Conservation (phyloP, 2,797 vertebrate genomes). For the Epinephelus awoara region DNA sequence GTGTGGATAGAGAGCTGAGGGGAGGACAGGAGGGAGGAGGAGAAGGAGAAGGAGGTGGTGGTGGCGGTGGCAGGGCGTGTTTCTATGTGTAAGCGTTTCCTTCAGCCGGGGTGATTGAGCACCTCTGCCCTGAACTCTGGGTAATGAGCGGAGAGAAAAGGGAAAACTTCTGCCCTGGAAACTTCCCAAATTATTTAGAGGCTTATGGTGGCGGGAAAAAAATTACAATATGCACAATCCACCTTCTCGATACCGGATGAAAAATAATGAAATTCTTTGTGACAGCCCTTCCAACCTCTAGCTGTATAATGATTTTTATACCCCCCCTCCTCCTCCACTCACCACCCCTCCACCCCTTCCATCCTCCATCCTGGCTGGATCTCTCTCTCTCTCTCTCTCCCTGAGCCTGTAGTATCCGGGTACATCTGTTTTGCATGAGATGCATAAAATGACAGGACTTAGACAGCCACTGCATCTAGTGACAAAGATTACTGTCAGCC, state of each 20-base stretch:
- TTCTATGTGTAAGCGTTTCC: slow-evolving; percentile 83
- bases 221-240: slow-evolving; percentile 89
- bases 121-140: slow-evolving; percentile 86
- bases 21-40: slow-evolving; percentile 69
- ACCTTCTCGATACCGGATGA: slow-evolving; percentile 87
- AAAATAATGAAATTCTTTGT: slow-evolving; percentile 91
- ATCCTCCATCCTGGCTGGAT: slow-evolving; percentile 59
- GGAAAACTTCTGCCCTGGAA: slow-evolving; percentile 86
- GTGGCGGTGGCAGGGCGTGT: slow-evolving; percentile 64
- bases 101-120: slow-evolving; percentile 84
- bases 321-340: slow-evolving; percentile 24
- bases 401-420: slow-evolving; percentile 87
- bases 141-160: slow-evolving; percentile 85
- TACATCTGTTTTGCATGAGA: slow-evolving; percentile 98
- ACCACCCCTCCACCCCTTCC: slow-evolving; percentile 46
- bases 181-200: slow-evolving; percentile 90
- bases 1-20: slow-evolving; percentile 73
- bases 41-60: slow-evolving; percentile 52
- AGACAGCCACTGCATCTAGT: slow-evolving; percentile 98
- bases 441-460: slow-evolving; percentile 98
- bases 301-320: slow-evolving; percentile 88
- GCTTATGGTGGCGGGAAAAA: slow-evolving; percentile 75
- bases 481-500: slow-evolving; percentile 95
- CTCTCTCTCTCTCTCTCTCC: slow-evolving; percentile 64
- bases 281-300: slow-evolving; percentile 87